Percentiles rank a stretch among this genome's conserved stretches.
Conservation (phyloP, 1,140 invertebrate species). For the Meloidogyne hapla region DNA sequence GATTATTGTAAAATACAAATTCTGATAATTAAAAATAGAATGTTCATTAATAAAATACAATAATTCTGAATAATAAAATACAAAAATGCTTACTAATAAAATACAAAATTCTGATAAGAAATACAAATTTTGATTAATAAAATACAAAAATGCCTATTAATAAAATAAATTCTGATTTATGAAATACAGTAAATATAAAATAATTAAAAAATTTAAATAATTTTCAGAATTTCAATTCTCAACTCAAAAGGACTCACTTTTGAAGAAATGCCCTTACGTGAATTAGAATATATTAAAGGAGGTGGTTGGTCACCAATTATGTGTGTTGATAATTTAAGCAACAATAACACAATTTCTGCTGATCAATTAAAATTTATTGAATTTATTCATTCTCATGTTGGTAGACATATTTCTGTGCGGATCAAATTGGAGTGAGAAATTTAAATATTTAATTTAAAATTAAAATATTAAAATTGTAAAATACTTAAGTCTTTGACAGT, state of each 20-base stretch:
- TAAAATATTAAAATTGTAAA: neutral
- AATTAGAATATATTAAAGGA: conserved; percentile 42
- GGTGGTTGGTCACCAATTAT: conserved; percentile 38
- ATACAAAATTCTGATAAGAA: neutral
- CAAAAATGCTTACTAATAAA: conserved; percentile 3
- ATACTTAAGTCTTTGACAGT: no score
- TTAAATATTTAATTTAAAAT: conserved; percentile 5
- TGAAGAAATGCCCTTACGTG: conserved; percentile 27
- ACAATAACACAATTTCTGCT: neutral
- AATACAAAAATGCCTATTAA: no score
- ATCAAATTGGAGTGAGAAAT: conserved; percentile 38
- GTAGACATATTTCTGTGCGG: conserved; percentile 37
- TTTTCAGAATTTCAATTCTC: conserved; percentile 39
- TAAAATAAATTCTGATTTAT: neutral
- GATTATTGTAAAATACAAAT: no score
- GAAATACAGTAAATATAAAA: no score
- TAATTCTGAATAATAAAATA: neutral
- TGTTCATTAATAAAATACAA: no score
- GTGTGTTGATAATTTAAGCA: neutral
- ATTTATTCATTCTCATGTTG: conserved; percentile 40
- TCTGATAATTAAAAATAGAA: no score
- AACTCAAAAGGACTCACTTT: conserved; percentile 33
- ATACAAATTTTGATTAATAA: neutral
- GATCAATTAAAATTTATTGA: conserved; percentile 32
- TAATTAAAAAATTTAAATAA: neutral